phyloP scores from a whole-genome alignment of 1,140 invertebrate genomes.

The Pseudomyrmex pallidus region DNA sequence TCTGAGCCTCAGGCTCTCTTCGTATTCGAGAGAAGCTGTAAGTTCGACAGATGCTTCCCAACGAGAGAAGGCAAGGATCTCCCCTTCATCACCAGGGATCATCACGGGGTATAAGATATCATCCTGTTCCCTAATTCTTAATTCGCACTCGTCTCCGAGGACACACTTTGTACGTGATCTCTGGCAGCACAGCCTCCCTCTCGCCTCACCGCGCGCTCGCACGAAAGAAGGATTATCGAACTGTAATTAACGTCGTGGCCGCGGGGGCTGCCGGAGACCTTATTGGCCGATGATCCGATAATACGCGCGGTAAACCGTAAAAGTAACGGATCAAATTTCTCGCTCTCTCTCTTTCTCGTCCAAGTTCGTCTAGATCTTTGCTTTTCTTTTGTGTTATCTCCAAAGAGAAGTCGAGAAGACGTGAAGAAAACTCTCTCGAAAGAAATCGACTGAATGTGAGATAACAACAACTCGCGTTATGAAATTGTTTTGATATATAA shows the following conservation, averaged over 20 bases:
- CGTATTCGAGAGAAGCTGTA: background rate
- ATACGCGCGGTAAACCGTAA: conserved; percentile 61
- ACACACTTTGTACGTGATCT: conserved; percentile 30
- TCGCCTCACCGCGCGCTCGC: background rate
- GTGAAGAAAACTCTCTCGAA: conserved; percentile 35
- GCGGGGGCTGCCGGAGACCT: conserved; percentile 26
- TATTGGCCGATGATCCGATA: conserved; percentile 68
- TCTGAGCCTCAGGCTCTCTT: conserved; percentile 9
- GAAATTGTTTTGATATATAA: too few relatives aligned
- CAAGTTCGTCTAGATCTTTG: background rate
- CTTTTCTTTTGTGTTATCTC: conserved; percentile 23
- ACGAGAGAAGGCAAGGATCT: background rate
- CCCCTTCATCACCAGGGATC: conserved; percentile 16
- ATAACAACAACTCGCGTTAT: conserved; percentile 1
- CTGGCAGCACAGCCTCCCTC: background rate
- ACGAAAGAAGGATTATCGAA: conserved; percentile 61
- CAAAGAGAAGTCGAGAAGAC: conserved; percentile 19
- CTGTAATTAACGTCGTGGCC: conserved; percentile 68
- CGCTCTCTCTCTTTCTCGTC: conserved; percentile 3
- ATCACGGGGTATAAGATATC: conserved; percentile 23
- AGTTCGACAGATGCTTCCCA: conserved; percentile 40
- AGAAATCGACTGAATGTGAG: conserved; percentile 37
- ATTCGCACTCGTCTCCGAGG: conserved; percentile 66
- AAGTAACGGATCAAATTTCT: conserved; percentile 56
- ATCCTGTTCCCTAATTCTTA: conserved; percentile 66